Evolutionary conservation across 2,797 vertebrate genomes (phyloP).

Genomic region (Rallus crepitans): DNA sequence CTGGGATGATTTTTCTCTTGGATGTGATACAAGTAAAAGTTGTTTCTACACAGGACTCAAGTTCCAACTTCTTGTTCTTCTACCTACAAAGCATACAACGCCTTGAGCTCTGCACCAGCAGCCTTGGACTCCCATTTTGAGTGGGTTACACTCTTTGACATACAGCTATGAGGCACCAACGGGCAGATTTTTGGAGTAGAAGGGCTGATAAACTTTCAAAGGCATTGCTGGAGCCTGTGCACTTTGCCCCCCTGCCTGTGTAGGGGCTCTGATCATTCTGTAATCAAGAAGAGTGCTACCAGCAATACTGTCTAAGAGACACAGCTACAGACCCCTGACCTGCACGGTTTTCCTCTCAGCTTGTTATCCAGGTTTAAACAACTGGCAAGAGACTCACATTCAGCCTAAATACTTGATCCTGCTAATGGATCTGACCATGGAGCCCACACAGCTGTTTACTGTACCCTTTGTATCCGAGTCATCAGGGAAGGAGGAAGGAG

Average conservation of each 20-base stretch:
- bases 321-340: not conserved
- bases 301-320: not conserved
- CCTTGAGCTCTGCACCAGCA: not conserved
- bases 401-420: not conserved
- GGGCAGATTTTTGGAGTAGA: not conserved
- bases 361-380: not conserved
- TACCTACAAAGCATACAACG: not conserved
- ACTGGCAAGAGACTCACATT: not conserved
- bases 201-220: slow-evolving; percentile 40
- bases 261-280: slow-evolving; percentile 18
- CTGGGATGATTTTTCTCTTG: not conserved
- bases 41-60: not conserved
- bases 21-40: not conserved
- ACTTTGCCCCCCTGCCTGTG: slow-evolving; percentile 18
- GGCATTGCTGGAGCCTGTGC: not conserved
- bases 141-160: not conserved
- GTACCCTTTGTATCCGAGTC: slow-evolving; percentile 59
- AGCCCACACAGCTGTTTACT: slow-evolving; percentile 21
- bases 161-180: not conserved
- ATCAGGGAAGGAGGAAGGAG: slow-evolving; percentile 26
- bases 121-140: not conserved
- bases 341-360: not conserved
- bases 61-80: not conserved
- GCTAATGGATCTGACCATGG: slow-evolving; percentile 29
- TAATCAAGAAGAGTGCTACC: not conserved